Base-by-base conservation (phyloP, 2,888 invertebrate genomes). In the Oeneis ivallda region DNA sequence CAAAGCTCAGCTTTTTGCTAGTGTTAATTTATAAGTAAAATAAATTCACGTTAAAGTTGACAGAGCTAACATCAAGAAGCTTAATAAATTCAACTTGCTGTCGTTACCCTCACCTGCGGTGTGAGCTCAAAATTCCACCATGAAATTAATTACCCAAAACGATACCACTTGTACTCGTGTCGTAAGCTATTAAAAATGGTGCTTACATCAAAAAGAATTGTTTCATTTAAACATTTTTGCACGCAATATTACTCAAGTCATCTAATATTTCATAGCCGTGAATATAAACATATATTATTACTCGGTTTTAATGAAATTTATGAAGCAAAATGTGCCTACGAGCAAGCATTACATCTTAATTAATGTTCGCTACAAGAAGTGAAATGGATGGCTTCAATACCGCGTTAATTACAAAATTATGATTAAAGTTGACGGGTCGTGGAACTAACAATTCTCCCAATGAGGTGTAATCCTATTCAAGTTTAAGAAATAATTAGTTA, bases 371-470 rank as follows among this genome's bases (percentile, higher is more conserved):
- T 67, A 65, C 65, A 70, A 64, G 53, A 65, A 70, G 66, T 65
- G 61, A 67, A 69, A 64, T 69, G 64, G 67, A 70, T 69, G 69
- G 70, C 70, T 71, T 66, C 71, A 67, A 70, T 69, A 69, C 61
- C 49, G 58, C 69, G 62, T 71, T 70, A 68, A 69, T 71, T 70
- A 70, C 66, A 58, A 70, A 70, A 71, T 71, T 67, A 70, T 71
- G 64, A 67, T 67, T 70, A 68, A 70, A 71, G 62, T 71, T 66
- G 56, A 26, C 66, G 43, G 61, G 56, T 63, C 41, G 61, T 61
- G 63, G 62, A 65, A 65, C 65, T 67, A 65, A 53, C 41, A 62
- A 19, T 54, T 64, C 63, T 63, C 43, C 56, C 64, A 50, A 65
- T 64, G 60, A 60, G 63, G 19, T 53, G 43, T 69, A 45, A 4